Evolutionary conservation across 2,113 vertebrate genomes (phyloP).

Genomic region (Myotis yumanensis): DNA sequence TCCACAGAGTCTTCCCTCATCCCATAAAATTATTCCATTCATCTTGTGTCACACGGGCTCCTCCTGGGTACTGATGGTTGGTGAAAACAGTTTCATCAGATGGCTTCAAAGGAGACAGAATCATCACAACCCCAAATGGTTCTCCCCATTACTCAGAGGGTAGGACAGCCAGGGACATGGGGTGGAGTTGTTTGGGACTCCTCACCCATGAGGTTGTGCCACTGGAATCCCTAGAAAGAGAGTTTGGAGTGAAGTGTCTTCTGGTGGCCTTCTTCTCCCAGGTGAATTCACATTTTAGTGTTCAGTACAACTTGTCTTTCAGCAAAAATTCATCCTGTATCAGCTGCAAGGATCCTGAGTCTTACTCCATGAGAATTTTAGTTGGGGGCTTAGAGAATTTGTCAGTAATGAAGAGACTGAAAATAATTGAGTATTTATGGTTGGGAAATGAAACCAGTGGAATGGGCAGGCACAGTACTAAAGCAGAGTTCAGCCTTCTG

Average conservation of each 20-base stretch:
- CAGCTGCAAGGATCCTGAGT: neutral
- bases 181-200: conserved; percentile 38
- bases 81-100: conserved; percentile 69
- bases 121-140: conserved; percentile 34
- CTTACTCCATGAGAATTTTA: neutral
- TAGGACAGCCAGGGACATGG: neutral
- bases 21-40: conserved; percentile 76
- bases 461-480: too few species aligned
- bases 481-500: neutral
- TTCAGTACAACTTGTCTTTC: neutral
- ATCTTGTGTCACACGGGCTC: conserved; percentile 62
- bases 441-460: neutral
- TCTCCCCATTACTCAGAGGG: conserved; percentile 68
- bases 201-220: neutral
- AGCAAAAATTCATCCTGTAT: neutral
- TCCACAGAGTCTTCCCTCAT: conserved; percentile 70
- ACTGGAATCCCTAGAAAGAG: neutral
- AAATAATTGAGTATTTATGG: neutral
- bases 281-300: neutral
- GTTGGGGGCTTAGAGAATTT: neutral
- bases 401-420: neutral
- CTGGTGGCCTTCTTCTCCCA: neutral
- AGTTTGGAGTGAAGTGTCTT: neutral
- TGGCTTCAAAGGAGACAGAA: conserved; percentile 66
- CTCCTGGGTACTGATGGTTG: conserved; percentile 41